Conservation (phyloP, 2,888 invertebrate species). For the Nemotelus nigrinus region DNA sequence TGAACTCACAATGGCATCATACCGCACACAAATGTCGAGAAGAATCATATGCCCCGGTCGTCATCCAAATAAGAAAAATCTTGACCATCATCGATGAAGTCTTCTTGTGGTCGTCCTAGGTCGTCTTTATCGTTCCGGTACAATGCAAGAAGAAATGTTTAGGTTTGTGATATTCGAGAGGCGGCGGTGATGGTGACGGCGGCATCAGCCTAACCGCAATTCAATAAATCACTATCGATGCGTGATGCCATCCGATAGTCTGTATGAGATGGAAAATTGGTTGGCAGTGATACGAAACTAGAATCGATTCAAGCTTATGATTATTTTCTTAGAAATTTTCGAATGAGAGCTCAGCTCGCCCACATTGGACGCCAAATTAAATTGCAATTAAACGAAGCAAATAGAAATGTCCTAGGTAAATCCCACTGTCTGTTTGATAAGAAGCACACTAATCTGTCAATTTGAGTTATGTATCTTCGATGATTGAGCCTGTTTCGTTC, state of each 20-base stretch:
- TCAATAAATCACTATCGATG: conserved; percentile 40
- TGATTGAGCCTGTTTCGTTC: too few species aligned
- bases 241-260: conserved; percentile 19
- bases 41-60: conserved; percentile 6
- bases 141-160: conserved; percentile 31
- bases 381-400: too few species aligned
- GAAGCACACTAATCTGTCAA: too few species aligned
- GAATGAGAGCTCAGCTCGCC: too few species aligned
- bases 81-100: conserved; percentile 9
- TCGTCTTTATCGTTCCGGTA: not conserved
- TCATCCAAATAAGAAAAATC: conserved; percentile 22
- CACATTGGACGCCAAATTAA: too few species aligned
- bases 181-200: not conserved
- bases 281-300: not conserved
- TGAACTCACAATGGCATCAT: conserved; percentile 25
- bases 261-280: not conserved
- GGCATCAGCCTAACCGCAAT: conserved; percentile 33
- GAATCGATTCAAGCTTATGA: not conserved
- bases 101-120: not conserved
- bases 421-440: too few species aligned
- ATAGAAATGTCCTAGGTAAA: too few species aligned
- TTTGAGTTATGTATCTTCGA: too few species aligned
- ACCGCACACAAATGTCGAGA: conserved; percentile 14
- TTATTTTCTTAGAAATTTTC: too few species aligned
- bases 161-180: not conserved